Conservation (phyloP, 2,797 vertebrate genomes). For the Rhabdomys pumilio region DNA sequence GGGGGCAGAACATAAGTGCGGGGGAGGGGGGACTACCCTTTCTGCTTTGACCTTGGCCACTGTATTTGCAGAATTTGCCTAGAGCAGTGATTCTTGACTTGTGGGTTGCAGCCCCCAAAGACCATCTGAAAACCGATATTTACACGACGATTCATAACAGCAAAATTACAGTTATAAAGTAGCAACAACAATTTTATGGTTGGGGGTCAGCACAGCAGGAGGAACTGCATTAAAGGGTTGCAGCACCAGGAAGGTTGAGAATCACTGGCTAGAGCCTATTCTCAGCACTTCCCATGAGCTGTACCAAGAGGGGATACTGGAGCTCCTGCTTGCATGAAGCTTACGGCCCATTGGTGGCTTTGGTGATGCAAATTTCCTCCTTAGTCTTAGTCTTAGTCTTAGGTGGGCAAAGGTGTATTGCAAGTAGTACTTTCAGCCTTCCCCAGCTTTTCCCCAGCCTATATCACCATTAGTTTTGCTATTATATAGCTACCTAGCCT, state of each 20-base stretch:
- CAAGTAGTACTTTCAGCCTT: not conserved
- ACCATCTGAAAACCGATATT: not conserved
- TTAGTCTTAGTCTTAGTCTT: not conserved
- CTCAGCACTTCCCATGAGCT: not conserved
- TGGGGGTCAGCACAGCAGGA: not conserved
- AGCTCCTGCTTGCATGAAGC: not conserved
- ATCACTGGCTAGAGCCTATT: not conserved
- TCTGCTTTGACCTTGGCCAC: not conserved
- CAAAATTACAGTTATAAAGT: not conserved
- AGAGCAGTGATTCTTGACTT: not conserved
- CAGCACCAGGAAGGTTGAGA: not conserved
- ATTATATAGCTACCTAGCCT: not conserved
- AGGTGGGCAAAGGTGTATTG: not conserved
- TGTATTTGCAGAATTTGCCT: not conserved
- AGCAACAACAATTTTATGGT: too few relatives aligned
- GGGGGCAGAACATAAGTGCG: slow-evolving; percentile 68
- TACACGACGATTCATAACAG: not conserved
- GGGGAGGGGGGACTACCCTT: not conserved
- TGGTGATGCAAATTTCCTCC: not conserved
- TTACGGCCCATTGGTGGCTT: not conserved
- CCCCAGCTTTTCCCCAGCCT: not conserved
- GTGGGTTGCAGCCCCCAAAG: not conserved
- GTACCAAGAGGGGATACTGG: fast-evolving
- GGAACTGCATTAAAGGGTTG: not conserved
- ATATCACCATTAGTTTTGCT: not conserved